phyloP scores from a whole-genome alignment of 2,888 invertebrate species.

The Furcula furcula region DNA sequence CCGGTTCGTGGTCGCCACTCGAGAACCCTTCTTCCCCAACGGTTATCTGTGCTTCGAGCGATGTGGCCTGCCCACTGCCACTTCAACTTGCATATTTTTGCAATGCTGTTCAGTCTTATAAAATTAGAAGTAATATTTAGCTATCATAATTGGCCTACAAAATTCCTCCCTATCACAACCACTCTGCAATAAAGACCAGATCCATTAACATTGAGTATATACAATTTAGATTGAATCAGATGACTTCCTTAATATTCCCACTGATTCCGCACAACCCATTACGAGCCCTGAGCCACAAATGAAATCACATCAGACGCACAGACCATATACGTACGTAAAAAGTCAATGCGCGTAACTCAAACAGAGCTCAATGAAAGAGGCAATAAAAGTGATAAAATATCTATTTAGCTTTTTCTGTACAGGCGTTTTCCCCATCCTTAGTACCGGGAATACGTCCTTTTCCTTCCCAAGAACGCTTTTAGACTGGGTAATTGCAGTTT shows the following conservation, averaged over 20 bases:
- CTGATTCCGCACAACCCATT: slow-evolving; percentile 26
- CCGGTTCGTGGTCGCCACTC: no score
- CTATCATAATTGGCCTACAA: no score
- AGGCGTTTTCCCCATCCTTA: slow-evolving; percentile 46
- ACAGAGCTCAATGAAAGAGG: slow-evolving; percentile 64
- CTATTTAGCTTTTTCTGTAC: slow-evolving; percentile 69
- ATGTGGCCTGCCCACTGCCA: no score
- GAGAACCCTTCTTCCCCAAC: no score
- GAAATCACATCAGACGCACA: no score
- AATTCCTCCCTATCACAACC: no score
- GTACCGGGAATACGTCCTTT: slow-evolving; percentile 50
- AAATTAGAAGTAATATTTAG: no score
- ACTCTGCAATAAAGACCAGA: no score
- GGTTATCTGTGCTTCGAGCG: no score
- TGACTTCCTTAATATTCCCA: slow-evolving; percentile 17
- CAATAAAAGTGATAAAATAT: slow-evolving; percentile 79
- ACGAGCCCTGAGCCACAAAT: slow-evolving; percentile 2
- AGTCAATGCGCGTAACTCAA: slow-evolving; percentile 56
- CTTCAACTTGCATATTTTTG: no score
- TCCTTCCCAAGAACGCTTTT: slow-evolving; percentile 65
- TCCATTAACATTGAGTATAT: no score
- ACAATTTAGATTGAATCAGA: slow-evolving; percentile 7
- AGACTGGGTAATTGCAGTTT: slow-evolving; percentile 70
- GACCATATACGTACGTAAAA: slow-evolving; percentile 17
- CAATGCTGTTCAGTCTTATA: no score